A percentile compares a stretch with the other conserved stretches of the same genome.
phyloP scores from a whole-genome alignment of 2,113 vertebrate genomes.

The Rhinolophus sinicus region DNA sequence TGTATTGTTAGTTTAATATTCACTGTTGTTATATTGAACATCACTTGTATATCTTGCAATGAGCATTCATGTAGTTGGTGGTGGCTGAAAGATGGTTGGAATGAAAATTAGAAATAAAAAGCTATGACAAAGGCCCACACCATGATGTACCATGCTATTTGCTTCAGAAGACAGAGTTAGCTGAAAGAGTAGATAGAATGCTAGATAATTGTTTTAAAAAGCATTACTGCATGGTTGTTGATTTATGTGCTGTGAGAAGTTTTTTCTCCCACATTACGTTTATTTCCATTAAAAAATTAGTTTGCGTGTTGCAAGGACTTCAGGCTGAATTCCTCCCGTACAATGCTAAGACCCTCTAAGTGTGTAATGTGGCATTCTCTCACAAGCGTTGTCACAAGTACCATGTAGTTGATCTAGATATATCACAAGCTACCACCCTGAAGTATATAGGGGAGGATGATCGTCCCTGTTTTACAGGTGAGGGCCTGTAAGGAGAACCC shows the following conservation, averaged over 20 bases:
- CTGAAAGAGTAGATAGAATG: neutral
- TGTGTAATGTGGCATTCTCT: fast-evolving
- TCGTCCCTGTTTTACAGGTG: neutral
- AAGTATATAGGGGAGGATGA: neutral
- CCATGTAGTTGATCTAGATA: fast-evolving
- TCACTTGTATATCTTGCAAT: neutral
- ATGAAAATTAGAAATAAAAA: conserved; percentile 9
- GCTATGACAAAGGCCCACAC: neutral
- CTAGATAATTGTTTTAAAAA: neutral
- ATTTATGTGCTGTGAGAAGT: neutral
- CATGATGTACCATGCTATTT: neutral
- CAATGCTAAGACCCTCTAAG: fast-evolving
- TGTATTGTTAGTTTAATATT: neutral
- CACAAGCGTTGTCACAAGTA: neutral
- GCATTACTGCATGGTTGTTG: neutral
- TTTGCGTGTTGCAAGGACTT: neutral
- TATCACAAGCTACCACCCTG: neutral
- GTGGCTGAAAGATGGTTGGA: neutral
- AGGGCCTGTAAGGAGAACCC: neutral
- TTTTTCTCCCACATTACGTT: neutral
- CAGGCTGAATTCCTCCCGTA: neutral
- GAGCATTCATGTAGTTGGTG: neutral
- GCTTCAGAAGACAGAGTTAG: neutral
- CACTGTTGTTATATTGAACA: neutral
- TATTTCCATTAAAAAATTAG: neutral